Percentiles rank a stretch among this genome's conserved stretches.
These are phyloP conservation scores for Chlorodrepanis virens DNA, from an alignment of 2,113 vertebrate genomes.

Conservation along the genomic window DNA sequence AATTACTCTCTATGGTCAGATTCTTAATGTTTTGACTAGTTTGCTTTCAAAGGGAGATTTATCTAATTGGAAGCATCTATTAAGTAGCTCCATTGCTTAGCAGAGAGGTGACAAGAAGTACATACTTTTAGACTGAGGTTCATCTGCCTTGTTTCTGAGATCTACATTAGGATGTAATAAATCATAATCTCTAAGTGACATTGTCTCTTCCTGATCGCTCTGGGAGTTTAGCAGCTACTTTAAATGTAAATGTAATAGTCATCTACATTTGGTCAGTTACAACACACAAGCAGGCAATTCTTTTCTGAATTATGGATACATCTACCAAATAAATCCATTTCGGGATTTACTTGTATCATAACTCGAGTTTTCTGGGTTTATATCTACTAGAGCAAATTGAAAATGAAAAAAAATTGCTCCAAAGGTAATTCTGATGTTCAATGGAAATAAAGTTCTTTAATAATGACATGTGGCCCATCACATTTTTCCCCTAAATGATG, in stretches of 20 bases:
- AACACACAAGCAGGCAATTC: neutral
- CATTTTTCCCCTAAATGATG: neutral
- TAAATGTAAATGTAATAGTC: neutral
- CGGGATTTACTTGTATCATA: neutral
- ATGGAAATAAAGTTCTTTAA: neutral
- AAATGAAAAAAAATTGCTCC: neutral
- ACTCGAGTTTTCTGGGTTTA: neutral
- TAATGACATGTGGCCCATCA: neutral
- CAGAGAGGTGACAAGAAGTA: neutral
- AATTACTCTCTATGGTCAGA: neutral
- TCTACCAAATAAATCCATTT: neutral
- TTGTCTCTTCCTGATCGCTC: accelerated
- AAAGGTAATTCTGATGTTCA: neutral
- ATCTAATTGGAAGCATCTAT: neutral
- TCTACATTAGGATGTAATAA: neutral
- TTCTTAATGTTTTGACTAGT: neutral
- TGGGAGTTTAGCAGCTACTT: neutral
- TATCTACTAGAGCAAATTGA: neutral
- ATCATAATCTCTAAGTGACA: neutral
- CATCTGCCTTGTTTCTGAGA: neutral
- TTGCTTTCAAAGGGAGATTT: neutral
- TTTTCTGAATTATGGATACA: neutral
- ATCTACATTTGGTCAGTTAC: neutral
- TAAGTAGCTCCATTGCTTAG: neutral
- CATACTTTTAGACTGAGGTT: neutral